These are phyloP conservation scores for Cheilosia scutellata DNA, from an alignment of 2,888 invertebrate genomes.

Conservation along the genomic window DNA sequence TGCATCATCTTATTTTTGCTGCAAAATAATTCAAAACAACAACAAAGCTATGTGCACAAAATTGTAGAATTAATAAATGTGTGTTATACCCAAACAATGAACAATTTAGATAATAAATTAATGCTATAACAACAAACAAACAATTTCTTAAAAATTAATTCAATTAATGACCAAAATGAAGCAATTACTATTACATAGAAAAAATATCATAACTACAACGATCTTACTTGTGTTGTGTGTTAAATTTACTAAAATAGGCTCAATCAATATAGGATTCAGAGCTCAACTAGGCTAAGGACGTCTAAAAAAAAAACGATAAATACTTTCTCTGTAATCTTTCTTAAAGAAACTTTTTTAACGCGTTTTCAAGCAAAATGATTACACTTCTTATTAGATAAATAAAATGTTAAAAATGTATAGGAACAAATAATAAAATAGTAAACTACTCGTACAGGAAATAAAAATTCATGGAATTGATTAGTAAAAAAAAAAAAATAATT, in stretches of 20 bases:
- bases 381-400: slow-evolving; percentile 8
- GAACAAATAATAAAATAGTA: slow-evolving; percentile 1
- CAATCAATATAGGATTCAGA: slow-evolving; percentile 36
- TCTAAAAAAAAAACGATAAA: not conserved
- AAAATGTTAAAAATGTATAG: slow-evolving; percentile 26
- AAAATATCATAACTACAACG: slow-evolving; percentile 19
- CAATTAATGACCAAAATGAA: slow-evolving; percentile 60
- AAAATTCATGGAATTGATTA: slow-evolving; percentile 60
- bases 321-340: slow-evolving; percentile 9
- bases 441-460: slow-evolving; percentile 17
- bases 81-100: too few relatives aligned
- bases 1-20: too few relatives aligned
- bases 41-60: too few relatives aligned
- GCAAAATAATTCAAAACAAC: too few relatives aligned
- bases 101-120: not conserved
- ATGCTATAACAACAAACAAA: slow-evolving; percentile 31
- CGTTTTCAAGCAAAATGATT: slow-evolving; percentile 7
- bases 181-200: slow-evolving; percentile 14
- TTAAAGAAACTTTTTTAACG: slow-evolving; percentile 11
- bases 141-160: slow-evolving; percentile 42
- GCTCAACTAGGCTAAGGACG: slow-evolving; percentile 42
- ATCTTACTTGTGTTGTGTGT: slow-evolving; percentile 17
- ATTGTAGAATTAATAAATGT: too few relatives aligned
- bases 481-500: slow-evolving; percentile 13
- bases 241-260: slow-evolving; percentile 20